These are phyloP conservation scores for Brachionus rotundiformis DNA, from an alignment of 1,140 invertebrate genomes.

Conservation along the genomic window DNA sequence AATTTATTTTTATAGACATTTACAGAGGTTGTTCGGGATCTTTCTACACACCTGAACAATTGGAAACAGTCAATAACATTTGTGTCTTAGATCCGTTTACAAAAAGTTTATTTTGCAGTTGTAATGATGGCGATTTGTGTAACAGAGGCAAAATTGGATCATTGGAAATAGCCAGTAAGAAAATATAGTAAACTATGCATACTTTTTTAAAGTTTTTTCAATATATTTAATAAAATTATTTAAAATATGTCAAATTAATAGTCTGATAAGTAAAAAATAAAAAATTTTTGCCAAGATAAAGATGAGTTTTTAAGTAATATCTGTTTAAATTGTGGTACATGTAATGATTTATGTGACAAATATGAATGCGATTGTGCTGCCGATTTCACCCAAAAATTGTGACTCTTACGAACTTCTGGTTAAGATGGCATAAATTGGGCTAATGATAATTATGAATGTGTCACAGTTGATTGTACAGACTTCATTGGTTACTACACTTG, in stretches of 20 bases:
- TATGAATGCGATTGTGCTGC: conserved; percentile 2
- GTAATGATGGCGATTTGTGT: conserved; percentile 1
- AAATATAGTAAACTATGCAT: too few relatives aligned
- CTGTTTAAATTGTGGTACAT: conserved; percentile 83
- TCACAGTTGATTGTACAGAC: too few relatives aligned
- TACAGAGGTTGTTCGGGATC: conserved; percentile 21
- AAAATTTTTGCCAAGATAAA: too few relatives aligned
- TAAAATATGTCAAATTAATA: too few relatives aligned
- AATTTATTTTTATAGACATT: not conserved
- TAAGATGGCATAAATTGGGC: conserved; percentile 37
- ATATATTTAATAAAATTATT: too few relatives aligned
- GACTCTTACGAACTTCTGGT: not conserved
- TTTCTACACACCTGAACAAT: not conserved
- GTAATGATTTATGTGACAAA: conserved; percentile 59
- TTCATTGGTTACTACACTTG: too few relatives aligned
- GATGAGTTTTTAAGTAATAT: conserved; percentile 88
- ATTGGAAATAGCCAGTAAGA: not conserved
- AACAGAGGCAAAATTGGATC: conserved; percentile 28
- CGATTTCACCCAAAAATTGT: conserved; percentile 42
- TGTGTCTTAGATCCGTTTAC: conserved; percentile 37
- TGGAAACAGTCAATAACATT: not conserved
- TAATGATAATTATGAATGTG: too few relatives aligned
- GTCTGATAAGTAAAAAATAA: too few relatives aligned
- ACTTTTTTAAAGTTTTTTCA: too few relatives aligned
- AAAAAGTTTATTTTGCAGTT: conserved; percentile 18